Conservation (phyloP, 1,140 invertebrate genomes). For the Drosophila funebris region DNA sequence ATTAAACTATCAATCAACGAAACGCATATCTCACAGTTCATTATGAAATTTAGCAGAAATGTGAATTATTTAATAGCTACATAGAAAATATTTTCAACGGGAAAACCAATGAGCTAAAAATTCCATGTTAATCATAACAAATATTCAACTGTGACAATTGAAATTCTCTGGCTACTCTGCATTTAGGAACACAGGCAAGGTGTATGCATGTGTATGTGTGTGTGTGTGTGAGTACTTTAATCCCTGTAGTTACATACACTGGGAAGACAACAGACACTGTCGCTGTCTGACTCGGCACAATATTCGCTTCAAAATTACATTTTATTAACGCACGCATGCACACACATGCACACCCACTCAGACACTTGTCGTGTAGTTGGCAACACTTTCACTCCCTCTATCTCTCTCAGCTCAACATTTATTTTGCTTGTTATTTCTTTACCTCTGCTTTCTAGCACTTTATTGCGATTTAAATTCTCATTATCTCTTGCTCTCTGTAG, state of each 20-base stretch:
- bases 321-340: slow-evolving; percentile 71
- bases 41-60: too few species aligned
- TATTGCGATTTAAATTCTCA: slow-evolving; percentile 80
- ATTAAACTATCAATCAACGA: too few species aligned
- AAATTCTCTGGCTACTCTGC: slow-evolving; percentile 18
- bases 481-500: slow-evolving; percentile 44
- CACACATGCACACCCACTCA: slow-evolving; percentile 20
- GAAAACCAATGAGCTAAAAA: too few species aligned
- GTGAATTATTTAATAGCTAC: too few species aligned
- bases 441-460: slow-evolving; percentile 50
- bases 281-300: slow-evolving; percentile 55
- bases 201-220: not conserved
- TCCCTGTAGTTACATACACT: slow-evolving; percentile 34
- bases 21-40: too few species aligned
- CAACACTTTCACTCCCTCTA: slow-evolving; percentile 63
- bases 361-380: slow-evolving; percentile 52
- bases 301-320: slow-evolving; percentile 72
- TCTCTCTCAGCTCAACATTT: slow-evolving; percentile 51
- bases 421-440: slow-evolving; percentile 68
- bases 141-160: slow-evolving; percentile 11
- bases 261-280: slow-evolving; percentile 22
- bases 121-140: too few species aligned
- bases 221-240: slow-evolving; percentile 26
- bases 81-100: too few species aligned
- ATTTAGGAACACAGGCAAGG: slow-evolving; percentile 22